Conservation (phyloP, 2,888 invertebrate genomes). For the Coronaproctus castanopsis region DNA sequence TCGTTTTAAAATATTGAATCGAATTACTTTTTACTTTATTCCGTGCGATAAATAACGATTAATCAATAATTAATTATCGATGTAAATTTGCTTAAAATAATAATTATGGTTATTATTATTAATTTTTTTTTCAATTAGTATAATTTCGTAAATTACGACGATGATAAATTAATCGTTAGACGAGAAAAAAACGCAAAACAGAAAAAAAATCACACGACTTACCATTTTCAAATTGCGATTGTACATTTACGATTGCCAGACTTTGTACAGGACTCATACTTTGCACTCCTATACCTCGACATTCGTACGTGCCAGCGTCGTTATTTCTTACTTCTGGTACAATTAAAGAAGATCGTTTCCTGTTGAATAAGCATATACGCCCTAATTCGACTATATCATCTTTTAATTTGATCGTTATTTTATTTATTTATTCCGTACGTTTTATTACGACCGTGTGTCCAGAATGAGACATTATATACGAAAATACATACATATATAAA, state of each 20-base stretch:
- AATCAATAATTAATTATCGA: too few relatives aligned
- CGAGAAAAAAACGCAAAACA: too few relatives aligned
- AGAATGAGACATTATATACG: background rate
- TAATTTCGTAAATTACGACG: too few relatives aligned
- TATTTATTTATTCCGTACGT: background rate
- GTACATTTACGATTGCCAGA: conserved; percentile 19
- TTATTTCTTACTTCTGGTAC: conserved; percentile 50
- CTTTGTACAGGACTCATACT: conserved; percentile 24
- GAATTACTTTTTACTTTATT: too few relatives aligned
- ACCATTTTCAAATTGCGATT: conserved; percentile 21
- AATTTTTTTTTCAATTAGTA: too few relatives aligned
- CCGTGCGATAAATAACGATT: too few relatives aligned
- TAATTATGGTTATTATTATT: too few relatives aligned
- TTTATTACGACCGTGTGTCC: background rate
- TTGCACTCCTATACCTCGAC: conserved; percentile 50
- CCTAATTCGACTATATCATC: background rate
- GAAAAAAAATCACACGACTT: too few relatives aligned
- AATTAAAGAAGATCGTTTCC: conserved; percentile 64
- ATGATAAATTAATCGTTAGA: too few relatives aligned
- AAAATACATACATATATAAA: too few relatives aligned
- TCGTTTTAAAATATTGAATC: too few relatives aligned
- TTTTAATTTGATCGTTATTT: background rate
- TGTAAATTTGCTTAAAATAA: too few relatives aligned
- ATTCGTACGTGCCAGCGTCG: conserved; percentile 63
- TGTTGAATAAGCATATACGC: conserved; percentile 33